Conservation (phyloP, 2,797 vertebrate genomes). For the Lepidocolaptes lacrymiger region DNA sequence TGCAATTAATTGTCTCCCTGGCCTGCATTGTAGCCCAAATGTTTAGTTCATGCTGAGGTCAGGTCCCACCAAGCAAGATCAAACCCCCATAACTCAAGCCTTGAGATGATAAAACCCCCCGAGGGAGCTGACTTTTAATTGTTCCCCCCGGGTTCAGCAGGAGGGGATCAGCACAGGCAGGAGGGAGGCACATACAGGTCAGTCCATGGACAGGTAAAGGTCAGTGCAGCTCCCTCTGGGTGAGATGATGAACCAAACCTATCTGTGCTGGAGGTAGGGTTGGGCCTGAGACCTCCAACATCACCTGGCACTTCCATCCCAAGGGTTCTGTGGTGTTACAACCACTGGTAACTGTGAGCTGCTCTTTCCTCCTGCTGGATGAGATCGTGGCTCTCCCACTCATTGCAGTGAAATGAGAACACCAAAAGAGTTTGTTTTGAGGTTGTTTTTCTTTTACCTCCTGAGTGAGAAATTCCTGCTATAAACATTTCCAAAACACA, state of each 20-base stretch:
- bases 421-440: rapidly evolving
- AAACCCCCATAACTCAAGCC: neutral
- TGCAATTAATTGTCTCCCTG: neutral
- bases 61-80: neutral
- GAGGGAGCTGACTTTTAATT: neutral
- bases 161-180: neutral
- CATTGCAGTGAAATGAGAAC: rapidly evolving
- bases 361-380: neutral
- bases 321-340: neutral
- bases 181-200: neutral
- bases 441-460: rapidly evolving
- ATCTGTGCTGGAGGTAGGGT: rapidly evolving
- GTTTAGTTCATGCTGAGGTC: neutral
- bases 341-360: neutral
- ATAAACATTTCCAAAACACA: neutral
- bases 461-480: neutral
- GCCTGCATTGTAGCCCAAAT: neutral
- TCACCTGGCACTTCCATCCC: neutral
- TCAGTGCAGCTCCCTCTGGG: neutral
- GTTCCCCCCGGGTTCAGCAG: neutral
- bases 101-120: neutral
- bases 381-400: rapidly evolving
- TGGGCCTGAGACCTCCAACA: rapidly evolving
- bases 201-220: neutral
- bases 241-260: neutral